Conservation (phyloP, 2,113 vertebrate species). For the Gnathonemus longibarbis region DNA sequence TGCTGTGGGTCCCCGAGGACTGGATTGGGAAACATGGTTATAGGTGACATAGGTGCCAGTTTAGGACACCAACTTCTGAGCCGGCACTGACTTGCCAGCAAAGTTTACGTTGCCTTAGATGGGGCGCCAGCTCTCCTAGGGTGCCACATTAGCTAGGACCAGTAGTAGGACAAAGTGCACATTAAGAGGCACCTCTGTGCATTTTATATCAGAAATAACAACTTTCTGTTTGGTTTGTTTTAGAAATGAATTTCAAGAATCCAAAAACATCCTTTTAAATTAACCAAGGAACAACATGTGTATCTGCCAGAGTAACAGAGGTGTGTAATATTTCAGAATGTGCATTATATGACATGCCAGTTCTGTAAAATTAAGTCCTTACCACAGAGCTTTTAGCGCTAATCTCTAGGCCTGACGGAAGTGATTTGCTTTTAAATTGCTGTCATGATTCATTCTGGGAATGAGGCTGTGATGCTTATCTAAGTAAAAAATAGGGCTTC, state of each 20-base stretch:
- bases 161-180: not conserved
- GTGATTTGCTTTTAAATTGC: conserved; percentile 4
- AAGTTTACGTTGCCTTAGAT: not conserved
- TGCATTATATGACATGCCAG: not conserved
- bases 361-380: conserved; percentile 2
- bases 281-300: not conserved
- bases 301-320: not conserved
- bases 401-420: conserved; percentile 2
- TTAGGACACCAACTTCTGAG: not conserved
- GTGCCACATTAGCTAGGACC: not conserved
- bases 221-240: not conserved
- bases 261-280: not conserved
- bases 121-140: not conserved
- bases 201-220: not conserved
- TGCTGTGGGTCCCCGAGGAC: not conserved
- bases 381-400: not conserved
- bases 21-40: not conserved
- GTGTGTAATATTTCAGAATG: not conserved
- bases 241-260: not conserved
- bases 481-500: not conserved
- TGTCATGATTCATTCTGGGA: conserved; percentile 1
- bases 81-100: not conserved
- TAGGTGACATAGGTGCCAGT: not conserved
- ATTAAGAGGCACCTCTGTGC: not conserved
- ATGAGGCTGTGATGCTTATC: not conserved